These are phyloP conservation scores for Euschistus heros DNA, from an alignment of 1,140 invertebrate genomes.

Conservation along the genomic window DNA sequence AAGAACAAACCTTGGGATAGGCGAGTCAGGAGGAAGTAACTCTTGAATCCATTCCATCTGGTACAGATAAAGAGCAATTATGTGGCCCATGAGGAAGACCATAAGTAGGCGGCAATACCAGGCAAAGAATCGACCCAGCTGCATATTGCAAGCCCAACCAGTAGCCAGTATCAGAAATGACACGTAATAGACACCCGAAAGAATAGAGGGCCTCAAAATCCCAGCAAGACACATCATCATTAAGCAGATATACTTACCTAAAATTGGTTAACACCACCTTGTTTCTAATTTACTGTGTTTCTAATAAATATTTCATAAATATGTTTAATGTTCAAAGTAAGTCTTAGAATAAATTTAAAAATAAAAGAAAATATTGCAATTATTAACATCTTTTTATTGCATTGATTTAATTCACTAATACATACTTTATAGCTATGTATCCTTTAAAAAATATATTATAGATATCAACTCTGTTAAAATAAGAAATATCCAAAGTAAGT, in stretches of 20 bases:
- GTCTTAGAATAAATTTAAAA: no score
- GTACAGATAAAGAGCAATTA: constrained; percentile 67
- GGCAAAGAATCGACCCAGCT: constrained; percentile 60
- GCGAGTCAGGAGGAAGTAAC: constrained; percentile 52
- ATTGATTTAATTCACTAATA: no score
- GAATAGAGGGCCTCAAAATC: constrained; percentile 63
- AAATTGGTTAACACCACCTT: constrained; percentile 17
- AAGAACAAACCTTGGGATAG: constrained; percentile 47
- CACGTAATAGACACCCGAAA: constrained; percentile 73
- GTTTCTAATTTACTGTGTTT: no score
- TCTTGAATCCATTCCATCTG: constrained; percentile 77
- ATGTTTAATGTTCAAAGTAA: no score
- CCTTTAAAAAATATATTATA: no score
- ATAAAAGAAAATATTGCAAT: no score
- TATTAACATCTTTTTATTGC: no score
- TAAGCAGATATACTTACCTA: constrained; percentile 58
- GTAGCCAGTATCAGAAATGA: constrained; percentile 75
- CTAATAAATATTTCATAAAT: no score
- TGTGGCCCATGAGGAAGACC: constrained; percentile 62
- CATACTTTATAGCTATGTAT: no score
- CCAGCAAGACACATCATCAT: constrained; percentile 64
- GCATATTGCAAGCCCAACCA: constrained; percentile 75
- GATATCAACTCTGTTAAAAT: no score
- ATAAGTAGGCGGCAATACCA: constrained; percentile 58
- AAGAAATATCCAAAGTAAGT: no score